Evolutionary conservation across 2,113 vertebrate species (phyloP).

Genomic region (Elaphurus davidianus): DNA sequence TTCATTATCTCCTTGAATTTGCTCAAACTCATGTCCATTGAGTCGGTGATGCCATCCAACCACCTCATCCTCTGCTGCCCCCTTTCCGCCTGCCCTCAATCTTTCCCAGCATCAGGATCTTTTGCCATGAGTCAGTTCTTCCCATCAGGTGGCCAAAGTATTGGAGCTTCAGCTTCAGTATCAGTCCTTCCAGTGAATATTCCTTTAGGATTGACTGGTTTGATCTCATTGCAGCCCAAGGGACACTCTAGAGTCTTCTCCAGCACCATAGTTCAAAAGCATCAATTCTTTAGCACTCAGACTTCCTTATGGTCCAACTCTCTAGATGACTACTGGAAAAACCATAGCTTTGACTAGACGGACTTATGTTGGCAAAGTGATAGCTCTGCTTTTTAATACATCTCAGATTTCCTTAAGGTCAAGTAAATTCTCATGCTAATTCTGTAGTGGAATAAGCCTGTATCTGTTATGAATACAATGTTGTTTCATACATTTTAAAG

Average conservation of each 20-base stretch:
- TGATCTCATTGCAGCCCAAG: neutral
- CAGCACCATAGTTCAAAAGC: neutral
- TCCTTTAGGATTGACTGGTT: neutral
- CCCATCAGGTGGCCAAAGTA: neutral
- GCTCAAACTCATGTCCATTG: neutral
- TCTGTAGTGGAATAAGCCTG: neutral
- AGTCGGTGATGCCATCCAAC: neutral
- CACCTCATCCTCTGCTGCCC: accelerated
- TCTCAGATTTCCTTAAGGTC: neutral
- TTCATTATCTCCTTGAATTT: neutral
- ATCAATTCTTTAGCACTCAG: neutral
- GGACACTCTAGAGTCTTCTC: neutral
- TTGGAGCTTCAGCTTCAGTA: neutral
- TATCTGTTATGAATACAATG: neutral
- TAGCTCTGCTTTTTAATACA: neutral
- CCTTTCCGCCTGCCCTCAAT: neutral
- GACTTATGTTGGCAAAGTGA: neutral
- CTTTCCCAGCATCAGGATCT: neutral
- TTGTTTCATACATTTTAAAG: neutral
- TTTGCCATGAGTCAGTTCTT: neutral
- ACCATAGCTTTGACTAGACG: neutral
- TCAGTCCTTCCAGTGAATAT: neutral
- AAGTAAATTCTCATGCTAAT: neutral
- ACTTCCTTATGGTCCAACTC: neutral
- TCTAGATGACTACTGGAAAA: neutral